Evolutionary conservation across 2,113 vertebrate species (phyloP), one percentile per base, ranked within the genome.

Genomic region (Stigmatopora argus): DNA sequence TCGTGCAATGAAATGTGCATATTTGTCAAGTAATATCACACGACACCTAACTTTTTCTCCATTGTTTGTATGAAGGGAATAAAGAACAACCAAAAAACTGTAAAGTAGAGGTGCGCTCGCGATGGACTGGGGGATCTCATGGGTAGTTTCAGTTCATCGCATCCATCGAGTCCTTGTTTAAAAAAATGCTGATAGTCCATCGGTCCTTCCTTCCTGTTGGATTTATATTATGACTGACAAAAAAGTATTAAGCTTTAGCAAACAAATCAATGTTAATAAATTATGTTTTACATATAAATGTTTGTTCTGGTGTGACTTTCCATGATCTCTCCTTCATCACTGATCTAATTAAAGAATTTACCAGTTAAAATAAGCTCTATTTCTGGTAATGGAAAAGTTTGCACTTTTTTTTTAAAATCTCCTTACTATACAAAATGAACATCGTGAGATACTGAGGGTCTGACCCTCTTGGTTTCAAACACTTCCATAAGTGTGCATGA

Each of bases 21-120:
- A 77, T 51, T 62, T 75, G 34, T 38, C 34, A 64, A 46, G 59
- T 77, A 72, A 83, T 78, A 75, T 77, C 74, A 67, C 56, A 18
- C 31, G 69, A 81, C 78, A 78, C 71, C 71, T 83, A 73, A 81
- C 67, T 61, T 75, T 75, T 72, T 76, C 73, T 80, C 73, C 65
- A 73, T 69, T 73, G 58, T 80, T 74, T 78, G 66, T 62, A 44
- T 26, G 31, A 19, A 69, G 78, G 72, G 71, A 72, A 69, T 71
- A 69, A 79, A 75, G 71, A 73, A 67, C 70, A 83, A 80, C 56
- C 38, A 9, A 10, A 41, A 41, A 41, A 41, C 38, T 9, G 38
- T 10, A 41, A 10, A 41, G 38, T 41, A 41, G 38, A 41, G 9
- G 38, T 41, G 38, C 7, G 38, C 6, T 41, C 9, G 38, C 38